Percentiles rank a stretch among this genome's conserved stretches.
phyloP scores from a whole-genome alignment of 2,888 invertebrate genomes.

The Parnassius apollo region DNA sequence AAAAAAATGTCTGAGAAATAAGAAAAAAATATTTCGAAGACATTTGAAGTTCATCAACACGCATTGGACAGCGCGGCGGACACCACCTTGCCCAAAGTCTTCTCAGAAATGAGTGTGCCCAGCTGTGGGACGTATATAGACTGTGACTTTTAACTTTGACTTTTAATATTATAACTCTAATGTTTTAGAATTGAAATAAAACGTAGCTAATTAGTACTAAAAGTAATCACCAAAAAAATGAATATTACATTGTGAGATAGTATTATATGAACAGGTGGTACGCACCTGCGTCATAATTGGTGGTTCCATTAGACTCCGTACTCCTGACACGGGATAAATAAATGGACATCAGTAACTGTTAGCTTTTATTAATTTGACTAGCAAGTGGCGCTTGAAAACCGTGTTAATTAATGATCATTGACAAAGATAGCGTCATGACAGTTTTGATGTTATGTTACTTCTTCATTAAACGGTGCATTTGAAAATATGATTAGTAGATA shows the following conservation, averaged over 20 bases:
- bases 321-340: constrained; percentile 64
- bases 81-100: no score
- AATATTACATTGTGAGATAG: constrained; percentile 32
- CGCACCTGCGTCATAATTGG: constrained; percentile 75
- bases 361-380: constrained; percentile 69
- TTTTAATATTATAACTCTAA: no score
- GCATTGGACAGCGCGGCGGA: no score
- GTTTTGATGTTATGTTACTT: constrained; percentile 9
- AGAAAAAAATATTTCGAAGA: no score
- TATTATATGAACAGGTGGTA: constrained; percentile 54
- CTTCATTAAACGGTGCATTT: constrained; percentile 20
- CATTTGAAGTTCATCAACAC: no score
- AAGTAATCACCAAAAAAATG: constrained; percentile 48
- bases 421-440: constrained; percentile 20
- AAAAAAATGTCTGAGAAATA: no score
- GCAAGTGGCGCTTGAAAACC: constrained; percentile 27
- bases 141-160: no score
- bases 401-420: constrained; percentile 3
- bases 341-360: constrained; percentile 58
- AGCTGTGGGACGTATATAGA: no score
- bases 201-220: not conserved
- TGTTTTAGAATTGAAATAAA: no score
- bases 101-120: no score
- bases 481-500: not conserved
- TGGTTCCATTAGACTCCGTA: constrained; percentile 65